Evolutionary conservation across 92 coral and sea anemone genomes (phyloP), one percentile per base, ranked within the genome.

Genomic region (Epizoanthus fatuus): DNA sequence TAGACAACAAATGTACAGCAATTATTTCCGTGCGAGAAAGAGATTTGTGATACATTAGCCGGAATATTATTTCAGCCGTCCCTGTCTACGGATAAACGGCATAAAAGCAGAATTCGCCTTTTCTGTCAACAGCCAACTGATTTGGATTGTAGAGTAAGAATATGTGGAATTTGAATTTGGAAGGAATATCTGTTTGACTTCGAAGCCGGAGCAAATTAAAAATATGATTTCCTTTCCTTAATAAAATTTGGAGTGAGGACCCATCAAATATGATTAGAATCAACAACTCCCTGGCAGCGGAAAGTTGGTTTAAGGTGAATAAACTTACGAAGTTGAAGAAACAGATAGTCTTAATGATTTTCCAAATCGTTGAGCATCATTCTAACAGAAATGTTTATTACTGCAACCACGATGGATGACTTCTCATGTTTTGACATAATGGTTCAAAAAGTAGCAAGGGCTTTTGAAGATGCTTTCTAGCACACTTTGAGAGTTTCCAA

Each of bases 141-240:
- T 49, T 49, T 49, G 11, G 11, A 49, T 49, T 49, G 13, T 49
- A 49, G 11, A 49, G 9, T 12, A 49, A 7, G 53, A 49, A 49
- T 49, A 49, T 49, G 3, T 49, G 14, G 53, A 49, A 32, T 14
- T 9, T 66, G 7, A 54, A 19, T 5, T 8, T 5, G 4, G 22
- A 25, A 4, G 35, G 4, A 42, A 25, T 14, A 37, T 32, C 7
- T 22, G 10, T 60, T 42, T 37, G 25, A 72, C 40, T 13, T 74
- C 11, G 44, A 12, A 11, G n/a, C n/a, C n/a, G n/a, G 19, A 25
- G 10, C 65, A 54, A 74, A 73, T 73, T 73, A 72, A 72, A 52
- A 74, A 32, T n/a, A 12, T 74, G 47, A 22, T 65, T 54, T 74
- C 42, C 45, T 32, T 29, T 53, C 63, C 63, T 54, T 22, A 5